These are phyloP conservation scores for Eremophila alpestris DNA, from an alignment of 2,797 vertebrate species.

Conservation along the genomic window DNA sequence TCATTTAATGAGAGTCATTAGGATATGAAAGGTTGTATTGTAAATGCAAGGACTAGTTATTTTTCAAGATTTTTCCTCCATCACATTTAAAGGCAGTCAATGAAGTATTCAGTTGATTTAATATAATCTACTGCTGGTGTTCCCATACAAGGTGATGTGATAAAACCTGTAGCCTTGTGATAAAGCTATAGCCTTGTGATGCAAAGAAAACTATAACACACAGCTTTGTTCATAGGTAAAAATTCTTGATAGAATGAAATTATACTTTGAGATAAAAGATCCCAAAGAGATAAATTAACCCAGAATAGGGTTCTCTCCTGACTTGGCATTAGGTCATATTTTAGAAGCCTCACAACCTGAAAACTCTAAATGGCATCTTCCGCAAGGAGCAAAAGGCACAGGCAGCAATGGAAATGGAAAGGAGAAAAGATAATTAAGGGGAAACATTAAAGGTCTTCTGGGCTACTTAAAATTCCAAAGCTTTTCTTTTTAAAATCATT, in stretches of 20 bases:
- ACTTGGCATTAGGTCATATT: neutral
- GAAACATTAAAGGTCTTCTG: neutral
- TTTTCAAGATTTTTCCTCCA: neutral
- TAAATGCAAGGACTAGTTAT: neutral
- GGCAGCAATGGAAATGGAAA: neutral
- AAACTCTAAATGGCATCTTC: neutral
- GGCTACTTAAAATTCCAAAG: neutral
- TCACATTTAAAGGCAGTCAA: neutral
- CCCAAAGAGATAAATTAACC: neutral
- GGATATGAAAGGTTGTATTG: neutral
- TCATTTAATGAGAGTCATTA: neutral
- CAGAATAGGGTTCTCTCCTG: neutral
- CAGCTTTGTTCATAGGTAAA: neutral
- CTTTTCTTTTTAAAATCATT: fast-evolving
- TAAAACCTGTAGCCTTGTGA: neutral
- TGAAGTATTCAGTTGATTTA: neutral
- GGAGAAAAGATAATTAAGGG: neutral
- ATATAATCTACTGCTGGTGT: neutral
- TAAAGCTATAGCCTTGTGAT: neutral
- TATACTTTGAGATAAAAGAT: neutral
- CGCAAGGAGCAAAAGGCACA: neutral
- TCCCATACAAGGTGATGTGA: neutral
- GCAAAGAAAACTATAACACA: neutral
- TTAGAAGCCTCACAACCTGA: neutral
- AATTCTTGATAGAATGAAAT: neutral